Evolutionary conservation across 2,113 vertebrate species (phyloP).

Genomic region (Sander lucioperca): DNA sequence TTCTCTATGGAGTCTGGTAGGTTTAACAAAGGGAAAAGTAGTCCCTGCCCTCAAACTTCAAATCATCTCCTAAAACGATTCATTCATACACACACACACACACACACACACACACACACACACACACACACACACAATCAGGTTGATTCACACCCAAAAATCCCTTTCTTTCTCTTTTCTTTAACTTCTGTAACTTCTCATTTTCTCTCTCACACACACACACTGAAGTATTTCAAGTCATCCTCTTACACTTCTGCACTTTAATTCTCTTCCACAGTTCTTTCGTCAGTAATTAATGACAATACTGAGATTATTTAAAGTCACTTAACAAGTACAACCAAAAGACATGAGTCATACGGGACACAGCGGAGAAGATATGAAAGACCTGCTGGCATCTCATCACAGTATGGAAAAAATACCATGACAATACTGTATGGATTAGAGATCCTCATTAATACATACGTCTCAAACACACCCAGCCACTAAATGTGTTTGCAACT

Average conservation of each 20-base stretch:
- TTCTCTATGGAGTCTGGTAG: no score
- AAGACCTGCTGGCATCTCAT: neutral
- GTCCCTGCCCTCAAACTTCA: no score
- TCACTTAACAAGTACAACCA: neutral
- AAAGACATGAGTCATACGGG: neutral
- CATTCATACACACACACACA: neutral
- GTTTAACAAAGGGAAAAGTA: no score
- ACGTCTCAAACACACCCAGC: no score
- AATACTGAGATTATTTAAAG: neutral
- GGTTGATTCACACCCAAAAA: neutral
- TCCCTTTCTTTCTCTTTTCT: neutral
- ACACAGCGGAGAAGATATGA: neutral
- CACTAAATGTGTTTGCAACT: no score
- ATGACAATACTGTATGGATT: no score
- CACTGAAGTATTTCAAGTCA: neutral
- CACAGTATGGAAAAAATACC: neutral
- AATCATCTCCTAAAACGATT: no score
- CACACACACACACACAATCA: neutral
- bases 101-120: slow-evolving; percentile 11
- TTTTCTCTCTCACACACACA: neutral
- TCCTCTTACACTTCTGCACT: neutral
- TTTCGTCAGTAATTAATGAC: neutral
- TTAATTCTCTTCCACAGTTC: no score
- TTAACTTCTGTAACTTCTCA: neutral
- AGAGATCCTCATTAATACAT: no score